These are phyloP conservation scores for Hippasteria phrygiana DNA, from an alignment of 53 echinoderm and acorn worm genomes.

Conservation along the genomic window DNA sequence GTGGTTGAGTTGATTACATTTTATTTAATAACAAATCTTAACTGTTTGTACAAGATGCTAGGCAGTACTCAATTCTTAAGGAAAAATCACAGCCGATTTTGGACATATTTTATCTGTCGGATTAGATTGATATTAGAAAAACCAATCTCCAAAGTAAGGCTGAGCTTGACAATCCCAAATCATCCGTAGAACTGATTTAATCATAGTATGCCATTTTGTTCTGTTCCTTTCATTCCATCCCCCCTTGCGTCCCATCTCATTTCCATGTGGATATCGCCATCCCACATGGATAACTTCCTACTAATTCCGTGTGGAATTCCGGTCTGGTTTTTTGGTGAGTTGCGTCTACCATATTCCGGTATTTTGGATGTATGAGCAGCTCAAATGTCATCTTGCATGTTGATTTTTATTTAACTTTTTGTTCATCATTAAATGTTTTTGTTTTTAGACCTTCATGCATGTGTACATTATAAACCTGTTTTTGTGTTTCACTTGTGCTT, in stretches of 20 bases:
- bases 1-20: too few species aligned
- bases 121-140: background rate
- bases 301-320: constrained; percentile 38
- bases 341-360: background rate
- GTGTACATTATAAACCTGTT: too few species aligned
- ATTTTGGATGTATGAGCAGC: background rate
- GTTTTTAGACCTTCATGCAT: too few species aligned
- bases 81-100: background rate
- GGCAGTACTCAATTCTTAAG: too few species aligned
- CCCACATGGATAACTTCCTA: constrained; percentile 38
- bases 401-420: background rate
- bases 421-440: background rate
- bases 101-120: background rate
- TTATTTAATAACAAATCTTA: too few species aligned
- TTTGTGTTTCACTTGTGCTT: too few species aligned
- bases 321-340: constrained; percentile 42
- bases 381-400: background rate
- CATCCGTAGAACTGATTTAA: background rate
- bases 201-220: constrained; percentile 32
- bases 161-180: background rate
- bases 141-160: background rate
- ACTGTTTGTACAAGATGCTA: too few species aligned
- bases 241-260: background rate
- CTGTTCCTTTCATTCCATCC: constrained; percentile 25
- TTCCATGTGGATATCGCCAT: constrained; percentile 27